phyloP scores from a whole-genome alignment of 2,888 invertebrate genomes.

The Piscicola geometra region DNA sequence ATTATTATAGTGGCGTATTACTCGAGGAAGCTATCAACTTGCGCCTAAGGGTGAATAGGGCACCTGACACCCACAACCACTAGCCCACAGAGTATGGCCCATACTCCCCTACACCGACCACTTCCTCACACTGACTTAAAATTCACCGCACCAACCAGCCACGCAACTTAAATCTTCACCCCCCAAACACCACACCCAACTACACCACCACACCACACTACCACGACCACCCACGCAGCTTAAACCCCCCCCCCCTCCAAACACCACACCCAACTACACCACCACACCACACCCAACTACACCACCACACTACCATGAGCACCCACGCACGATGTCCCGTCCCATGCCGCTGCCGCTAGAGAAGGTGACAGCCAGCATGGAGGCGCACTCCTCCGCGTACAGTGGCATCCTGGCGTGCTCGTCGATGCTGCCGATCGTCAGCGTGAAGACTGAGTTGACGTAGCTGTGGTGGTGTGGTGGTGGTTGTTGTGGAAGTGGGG shows the following conservation, averaged over 20 bases:
- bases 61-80: too few species aligned
- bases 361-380: constrained; percentile 56
- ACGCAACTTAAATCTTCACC: too few species aligned
- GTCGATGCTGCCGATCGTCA: constrained; percentile 56
- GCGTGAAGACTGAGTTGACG: constrained; percentile 57
- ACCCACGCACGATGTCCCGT: background rate
- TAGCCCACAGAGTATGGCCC: too few species aligned
- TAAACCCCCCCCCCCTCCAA: background rate
- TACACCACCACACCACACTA: background rate
- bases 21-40: too few species aligned
- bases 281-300: background rate
- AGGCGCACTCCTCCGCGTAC: constrained; percentile 57
- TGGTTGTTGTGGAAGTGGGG: too few species aligned
- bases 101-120: too few species aligned
- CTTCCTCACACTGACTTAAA: too few species aligned
- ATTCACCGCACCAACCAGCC: too few species aligned
- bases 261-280: background rate
- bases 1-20: too few species aligned
- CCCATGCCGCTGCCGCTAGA: constrained; percentile 50
- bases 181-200: background rate
- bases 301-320: background rate
- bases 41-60: too few species aligned
- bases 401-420: constrained; percentile 55
- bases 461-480: constrained; percentile 47
- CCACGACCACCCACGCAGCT: background rate